phyloP scores from a whole-genome alignment of 30 jellyfish, hydroid and myxozoan species.

The Cassiopea xamachana region DNA sequence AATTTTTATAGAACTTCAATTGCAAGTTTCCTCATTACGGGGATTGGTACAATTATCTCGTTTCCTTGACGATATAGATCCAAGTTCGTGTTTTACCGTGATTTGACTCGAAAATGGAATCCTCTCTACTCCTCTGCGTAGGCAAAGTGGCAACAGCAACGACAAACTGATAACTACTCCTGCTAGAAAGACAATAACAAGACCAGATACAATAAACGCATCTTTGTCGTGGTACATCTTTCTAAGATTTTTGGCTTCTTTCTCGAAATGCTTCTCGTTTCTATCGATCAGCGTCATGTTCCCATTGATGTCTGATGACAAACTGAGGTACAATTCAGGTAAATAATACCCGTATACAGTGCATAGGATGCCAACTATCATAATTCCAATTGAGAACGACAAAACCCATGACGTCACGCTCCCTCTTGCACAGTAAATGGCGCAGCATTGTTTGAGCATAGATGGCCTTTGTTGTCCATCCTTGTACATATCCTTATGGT shows the following conservation, averaged over 20 bases:
- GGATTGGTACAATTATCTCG: conserved; percentile 24
- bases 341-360: conserved; percentile 42
- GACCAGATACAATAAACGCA: conserved; percentile 37
- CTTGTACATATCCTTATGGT: conserved; percentile 60
- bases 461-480: conserved; percentile 29
- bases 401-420: conserved; percentile 31
- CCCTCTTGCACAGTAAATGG: conserved; percentile 46
- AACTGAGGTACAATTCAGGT: conserved; percentile 42
- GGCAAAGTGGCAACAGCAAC: conserved; percentile 48
- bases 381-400: conserved; percentile 33
- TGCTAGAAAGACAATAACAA: conserved; percentile 32
- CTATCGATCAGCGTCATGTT: conserved; percentile 23
- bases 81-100: conserved; percentile 49
- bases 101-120: conserved; percentile 36
- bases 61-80: not conserved
- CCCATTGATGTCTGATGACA: conserved; percentile 24
- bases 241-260: conserved; percentile 34
- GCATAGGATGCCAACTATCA: conserved; percentile 49
- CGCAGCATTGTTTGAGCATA: conserved; percentile 34
- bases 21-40: conserved; percentile 37
- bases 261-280: conserved; percentile 11
- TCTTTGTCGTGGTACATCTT: conserved; percentile 45
- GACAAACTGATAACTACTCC: conserved; percentile 52
- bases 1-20: not conserved
- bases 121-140: conserved; percentile 29